These are phyloP conservation scores for Drosophila falleni DNA, from an alignment of 2,888 invertebrate genomes.

Conservation along the genomic window DNA sequence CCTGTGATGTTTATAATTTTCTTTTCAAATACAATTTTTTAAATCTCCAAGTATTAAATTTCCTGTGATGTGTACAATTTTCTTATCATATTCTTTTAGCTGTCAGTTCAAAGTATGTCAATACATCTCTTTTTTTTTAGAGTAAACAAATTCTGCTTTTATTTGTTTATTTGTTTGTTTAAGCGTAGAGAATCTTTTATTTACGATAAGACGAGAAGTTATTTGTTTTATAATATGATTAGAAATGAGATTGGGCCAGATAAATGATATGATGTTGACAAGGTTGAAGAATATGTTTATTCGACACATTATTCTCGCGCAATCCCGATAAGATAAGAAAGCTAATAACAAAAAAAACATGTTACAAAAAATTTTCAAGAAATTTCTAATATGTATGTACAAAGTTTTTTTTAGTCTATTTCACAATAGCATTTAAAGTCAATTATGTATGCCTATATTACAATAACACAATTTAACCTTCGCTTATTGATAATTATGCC, in stretches of 20 bases:
- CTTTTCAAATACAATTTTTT: background rate
- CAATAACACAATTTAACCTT: slow-evolving; percentile 36
- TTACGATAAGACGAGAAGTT: slow-evolving; percentile 22
- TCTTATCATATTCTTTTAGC: background rate
- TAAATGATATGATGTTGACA: slow-evolving; percentile 4
- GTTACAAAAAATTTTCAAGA: slow-evolving; percentile 2
- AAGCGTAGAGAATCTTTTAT: slow-evolving; percentile 1
- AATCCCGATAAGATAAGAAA: slow-evolving; percentile 37
- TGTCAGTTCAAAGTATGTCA: background rate
- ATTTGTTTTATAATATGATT: slow-evolving; percentile 10
- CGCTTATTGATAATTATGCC: slow-evolving; percentile 25
- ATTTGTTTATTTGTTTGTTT: slow-evolving; percentile 20
- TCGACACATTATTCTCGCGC: background rate
- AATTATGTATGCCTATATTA: background rate
- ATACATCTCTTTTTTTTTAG: background rate
- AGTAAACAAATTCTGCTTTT: background rate
- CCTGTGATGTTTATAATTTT: background rate
- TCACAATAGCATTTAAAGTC: slow-evolving; percentile 6
- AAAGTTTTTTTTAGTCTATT: slow-evolving; percentile 14
- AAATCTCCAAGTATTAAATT: slow-evolving; percentile 2
- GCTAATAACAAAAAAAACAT: slow-evolving; percentile 5
- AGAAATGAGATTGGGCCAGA: slow-evolving; percentile 5
- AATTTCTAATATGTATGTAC: slow-evolving; percentile 11
- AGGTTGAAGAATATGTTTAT: slow-evolving; percentile 5
- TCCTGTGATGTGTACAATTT: background rate